Evolutionary conservation across 2,113 vertebrate species (phyloP), one percentile per base, ranked within the genome.

Genomic region (Caretta caretta): DNA sequence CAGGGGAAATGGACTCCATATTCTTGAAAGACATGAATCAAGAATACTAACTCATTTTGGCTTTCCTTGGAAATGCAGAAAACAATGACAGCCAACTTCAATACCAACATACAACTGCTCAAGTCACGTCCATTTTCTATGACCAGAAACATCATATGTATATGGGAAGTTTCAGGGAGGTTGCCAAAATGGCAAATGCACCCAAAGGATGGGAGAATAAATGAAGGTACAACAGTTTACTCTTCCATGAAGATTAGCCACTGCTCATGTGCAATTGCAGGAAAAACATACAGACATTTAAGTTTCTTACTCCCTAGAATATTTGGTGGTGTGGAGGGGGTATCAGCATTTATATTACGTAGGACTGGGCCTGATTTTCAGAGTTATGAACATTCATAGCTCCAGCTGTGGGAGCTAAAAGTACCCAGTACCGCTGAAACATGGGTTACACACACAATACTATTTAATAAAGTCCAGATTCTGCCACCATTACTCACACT

Each of bases 271-370:
- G 46, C 48, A 79, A 38, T 85, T 62, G 3, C 35, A 83, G 83
- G 16, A 13, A n/a, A 62, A 89, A 53, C 78, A 54, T 54, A 9
- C 0, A 2, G 22, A 4, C 19, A 16, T 16, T 81, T 65, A 31
- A 57, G 75, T 92, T 86, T 54, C 76, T 84, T 65, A 24, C 7
- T 76, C 42, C 69, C 51, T 72, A 4, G 65, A 31, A 65, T 57
- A 4, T 54, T 6, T 82, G 48, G 80, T 46, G 14, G 9, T 10
- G 8, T 1, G 0, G 46, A 51, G 35, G 80, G 27, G 82, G 54
- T 59, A 72, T 80, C 88, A 25, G 0, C 19, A 2, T 56, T 62
- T 1, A 0, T 51, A 42, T 42, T 85, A 46, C 2, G 0, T 1
- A 56, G 76, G 51, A 65, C 0, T 62, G 5, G 38, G 80, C 6